These are phyloP conservation scores for Mirza zaza DNA, from an alignment of 2,113 vertebrate species.

Conservation along the genomic window DNA sequence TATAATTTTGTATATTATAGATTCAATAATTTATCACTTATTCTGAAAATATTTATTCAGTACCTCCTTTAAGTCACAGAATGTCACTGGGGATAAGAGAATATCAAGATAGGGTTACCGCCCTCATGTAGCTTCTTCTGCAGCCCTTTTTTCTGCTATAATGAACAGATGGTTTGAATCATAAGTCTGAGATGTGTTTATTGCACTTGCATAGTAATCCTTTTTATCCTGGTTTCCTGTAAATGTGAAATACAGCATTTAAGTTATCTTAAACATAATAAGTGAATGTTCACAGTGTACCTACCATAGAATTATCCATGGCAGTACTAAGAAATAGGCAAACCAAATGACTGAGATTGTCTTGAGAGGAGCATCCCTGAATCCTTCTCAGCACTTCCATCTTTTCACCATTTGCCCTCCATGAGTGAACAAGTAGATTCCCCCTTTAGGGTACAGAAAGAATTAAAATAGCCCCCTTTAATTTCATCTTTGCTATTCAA, in stretches of 20 bases:
- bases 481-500: not conserved
- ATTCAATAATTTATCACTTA: not conserved
- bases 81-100: not conserved
- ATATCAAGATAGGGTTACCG: not conserved
- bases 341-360: not conserved
- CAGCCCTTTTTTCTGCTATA: not conserved
- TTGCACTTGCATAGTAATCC: too few species aligned
- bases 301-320: not conserved
- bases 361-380: not conserved
- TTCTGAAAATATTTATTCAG: not conserved
- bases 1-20: not conserved
- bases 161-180: not conserved
- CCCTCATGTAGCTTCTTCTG: not conserved
- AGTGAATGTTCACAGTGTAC: not conserved
- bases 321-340: not conserved
- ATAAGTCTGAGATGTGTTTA: not conserved
- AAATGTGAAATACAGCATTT: not conserved
- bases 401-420: not conserved
- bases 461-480: not conserved
- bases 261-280: not conserved
- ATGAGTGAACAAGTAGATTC: not conserved
- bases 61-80: not conserved
- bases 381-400: not conserved
- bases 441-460: not conserved
- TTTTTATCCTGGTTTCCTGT: not conserved